Evolutionary conservation across 2,797 vertebrate species (phyloP).

Genomic region (Danio choprae): DNA sequence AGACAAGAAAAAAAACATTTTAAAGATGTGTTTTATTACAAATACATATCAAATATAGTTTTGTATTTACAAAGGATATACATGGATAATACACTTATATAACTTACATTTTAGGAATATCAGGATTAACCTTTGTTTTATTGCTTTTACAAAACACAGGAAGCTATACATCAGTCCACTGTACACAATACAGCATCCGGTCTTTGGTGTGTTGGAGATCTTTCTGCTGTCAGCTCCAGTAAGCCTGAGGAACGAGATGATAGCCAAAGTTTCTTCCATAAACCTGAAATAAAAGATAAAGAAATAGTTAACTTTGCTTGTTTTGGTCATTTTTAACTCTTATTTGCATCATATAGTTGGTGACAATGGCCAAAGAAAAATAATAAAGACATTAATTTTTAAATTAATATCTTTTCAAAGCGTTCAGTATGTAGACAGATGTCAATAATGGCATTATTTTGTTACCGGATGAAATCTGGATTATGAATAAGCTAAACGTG

Average conservation of each 20-base stretch:
- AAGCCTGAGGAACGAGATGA: slow-evolving; percentile 73
- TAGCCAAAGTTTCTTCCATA: slow-evolving; percentile 71
- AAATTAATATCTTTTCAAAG: neutral
- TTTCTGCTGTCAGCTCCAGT: slow-evolving; percentile 72
- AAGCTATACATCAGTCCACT: slow-evolving; percentile 1
- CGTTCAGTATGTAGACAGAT: neutral
- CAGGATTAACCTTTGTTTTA: slow-evolving; percentile 63
- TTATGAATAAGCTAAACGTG: neutral
- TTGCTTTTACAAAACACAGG: slow-evolving; percentile 11
- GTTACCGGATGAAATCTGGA: too few species aligned
- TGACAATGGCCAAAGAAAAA: neutral
- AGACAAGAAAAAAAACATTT: neutral
- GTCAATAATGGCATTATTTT: too few species aligned
- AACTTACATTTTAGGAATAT: slow-evolving; percentile 71
- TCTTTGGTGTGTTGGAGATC: slow-evolving; percentile 38
- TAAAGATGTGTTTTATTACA: slow-evolving; percentile 57
- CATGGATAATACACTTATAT: slow-evolving; percentile 48
- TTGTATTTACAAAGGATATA: slow-evolving; percentile 77
- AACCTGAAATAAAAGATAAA: slow-evolving; percentile 68
- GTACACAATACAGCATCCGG: slow-evolving; percentile 3
- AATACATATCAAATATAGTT: slow-evolving; percentile 67
- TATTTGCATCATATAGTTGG: neutral
- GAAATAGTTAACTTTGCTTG: neutral
- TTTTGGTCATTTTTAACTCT: neutral
- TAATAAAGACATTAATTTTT: too few species aligned